These are phyloP conservation scores for Fragum fragum DNA, from an alignment of 2,888 invertebrate species.

Conservation along the genomic window DNA sequence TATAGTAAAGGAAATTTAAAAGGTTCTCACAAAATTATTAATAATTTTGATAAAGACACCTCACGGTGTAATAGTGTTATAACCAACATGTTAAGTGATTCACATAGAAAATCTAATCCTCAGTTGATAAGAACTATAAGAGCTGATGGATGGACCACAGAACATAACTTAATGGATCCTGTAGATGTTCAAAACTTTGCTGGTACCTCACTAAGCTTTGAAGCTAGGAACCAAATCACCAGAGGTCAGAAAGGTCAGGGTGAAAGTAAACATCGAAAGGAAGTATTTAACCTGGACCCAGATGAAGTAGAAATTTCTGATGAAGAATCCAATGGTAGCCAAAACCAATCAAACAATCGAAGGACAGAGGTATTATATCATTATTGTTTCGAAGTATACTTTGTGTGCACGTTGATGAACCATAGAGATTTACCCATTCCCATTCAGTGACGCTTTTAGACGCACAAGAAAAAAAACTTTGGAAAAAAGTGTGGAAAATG, in stretches of 20 bases:
- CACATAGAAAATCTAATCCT: neutral
- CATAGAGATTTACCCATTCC: neutral
- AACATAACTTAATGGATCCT: neutral
- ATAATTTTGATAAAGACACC: neutral
- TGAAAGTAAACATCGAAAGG: neutral
- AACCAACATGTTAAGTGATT: neutral
- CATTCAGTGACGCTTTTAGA: too few relatives aligned
- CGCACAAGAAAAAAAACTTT: too few relatives aligned
- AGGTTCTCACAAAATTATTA: neutral
- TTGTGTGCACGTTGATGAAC: neutral
- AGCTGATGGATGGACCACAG: neutral
- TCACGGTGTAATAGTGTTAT: neutral
- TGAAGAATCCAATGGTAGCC: neutral
- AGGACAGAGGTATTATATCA: neutral
- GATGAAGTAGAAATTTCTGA: neutral
- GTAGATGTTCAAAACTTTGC: conserved; percentile 15
- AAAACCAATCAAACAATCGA: too few relatives aligned
- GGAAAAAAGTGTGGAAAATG: too few relatives aligned
- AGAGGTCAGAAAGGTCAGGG: neutral
- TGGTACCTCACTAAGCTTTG: neutral
- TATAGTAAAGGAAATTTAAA: neutral
- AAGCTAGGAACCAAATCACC: neutral
- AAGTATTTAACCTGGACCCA: neutral
- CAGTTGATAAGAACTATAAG: neutral
- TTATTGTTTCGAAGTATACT: neutral